Evolutionary conservation across 2,888 invertebrate species (phyloP).

Genomic region (Heliconius cydno): DNA sequence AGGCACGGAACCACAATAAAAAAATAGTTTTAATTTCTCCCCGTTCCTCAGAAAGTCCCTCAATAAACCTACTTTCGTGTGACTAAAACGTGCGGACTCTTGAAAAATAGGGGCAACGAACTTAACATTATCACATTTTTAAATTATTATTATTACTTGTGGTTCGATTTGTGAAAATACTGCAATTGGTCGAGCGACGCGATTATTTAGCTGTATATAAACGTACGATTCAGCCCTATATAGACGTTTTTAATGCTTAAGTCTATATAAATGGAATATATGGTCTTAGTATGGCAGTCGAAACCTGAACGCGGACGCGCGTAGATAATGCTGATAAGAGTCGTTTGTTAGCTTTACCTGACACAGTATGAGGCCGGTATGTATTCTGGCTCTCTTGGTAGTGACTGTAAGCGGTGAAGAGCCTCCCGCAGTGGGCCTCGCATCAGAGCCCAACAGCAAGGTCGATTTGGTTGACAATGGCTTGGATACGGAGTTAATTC

Average conservation of each 20-base stretch:
- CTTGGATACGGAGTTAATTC: constrained; percentile 63
- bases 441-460: constrained; percentile 53
- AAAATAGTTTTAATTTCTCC: neutral
- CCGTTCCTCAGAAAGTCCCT: neutral
- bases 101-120: neutral
- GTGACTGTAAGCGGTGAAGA: constrained; percentile 54
- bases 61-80: neutral
- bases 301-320: constrained; percentile 74
- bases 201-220: constrained; percentile 42
- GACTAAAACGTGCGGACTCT: neutral
- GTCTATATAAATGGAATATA: constrained; percentile 75
- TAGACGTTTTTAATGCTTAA: constrained; percentile 33
- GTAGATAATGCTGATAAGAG: constrained; percentile 53
- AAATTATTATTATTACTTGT: neutral
- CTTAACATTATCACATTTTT: neutral
- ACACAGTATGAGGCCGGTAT: constrained; percentile 56
- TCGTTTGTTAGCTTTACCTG: constrained; percentile 31
- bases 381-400: constrained; percentile 55
- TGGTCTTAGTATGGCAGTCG: constrained; percentile 72
- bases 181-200: constrained; percentile 23
- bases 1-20: neutral
- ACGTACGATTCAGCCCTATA: constrained; percentile 59
- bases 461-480: constrained; percentile 53
- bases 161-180: constrained; percentile 6
- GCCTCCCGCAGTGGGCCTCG: constrained; percentile 50